A percentile compares a stretch with the other conserved stretches of the same genome.
Evolutionary conservation across 2,113 vertebrate genomes (phyloP).

Genomic region (Heterotilapia buettikoferi): DNA sequence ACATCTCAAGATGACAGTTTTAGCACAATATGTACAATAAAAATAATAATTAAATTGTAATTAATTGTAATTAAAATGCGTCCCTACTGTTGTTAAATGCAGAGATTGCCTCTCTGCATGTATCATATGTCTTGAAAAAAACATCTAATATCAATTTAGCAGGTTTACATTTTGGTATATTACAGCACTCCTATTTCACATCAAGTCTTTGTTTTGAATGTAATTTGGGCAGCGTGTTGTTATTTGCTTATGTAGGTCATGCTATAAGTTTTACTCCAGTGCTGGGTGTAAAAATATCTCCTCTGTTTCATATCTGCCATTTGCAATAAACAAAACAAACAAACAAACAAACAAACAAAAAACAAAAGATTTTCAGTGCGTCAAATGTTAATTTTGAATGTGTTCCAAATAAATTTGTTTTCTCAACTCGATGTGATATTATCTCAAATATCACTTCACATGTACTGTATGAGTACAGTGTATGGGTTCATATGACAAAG

Average conservation of each 20-base stretch:
- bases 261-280: not conserved
- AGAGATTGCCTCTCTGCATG: not conserved
- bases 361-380: not conserved
- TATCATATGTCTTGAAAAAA: not conserved
- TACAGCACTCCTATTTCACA: not conserved
- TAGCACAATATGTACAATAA: not conserved
- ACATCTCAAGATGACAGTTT: not conserved
- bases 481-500: not conserved
- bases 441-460: not conserved
- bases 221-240: not conserved
- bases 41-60: not conserved
- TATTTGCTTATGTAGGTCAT: not conserved
- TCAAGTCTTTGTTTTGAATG: not conserved
- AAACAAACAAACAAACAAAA: not conserved
- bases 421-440: not conserved
- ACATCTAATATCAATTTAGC: not conserved
- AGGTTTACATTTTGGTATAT: not conserved
- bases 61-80: not conserved
- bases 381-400: not conserved
- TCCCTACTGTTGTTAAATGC: not conserved
- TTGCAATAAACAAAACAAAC: not conserved
- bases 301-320: not conserved
- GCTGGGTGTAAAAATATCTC: not conserved
- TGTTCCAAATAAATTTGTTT: not conserved
- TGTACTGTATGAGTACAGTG: not conserved